A percentile compares a stretch with the other conserved stretches of the same genome.
phyloP scores from a whole-genome alignment of 2,888 invertebrate genomes.

The Eulithis testata region DNA sequence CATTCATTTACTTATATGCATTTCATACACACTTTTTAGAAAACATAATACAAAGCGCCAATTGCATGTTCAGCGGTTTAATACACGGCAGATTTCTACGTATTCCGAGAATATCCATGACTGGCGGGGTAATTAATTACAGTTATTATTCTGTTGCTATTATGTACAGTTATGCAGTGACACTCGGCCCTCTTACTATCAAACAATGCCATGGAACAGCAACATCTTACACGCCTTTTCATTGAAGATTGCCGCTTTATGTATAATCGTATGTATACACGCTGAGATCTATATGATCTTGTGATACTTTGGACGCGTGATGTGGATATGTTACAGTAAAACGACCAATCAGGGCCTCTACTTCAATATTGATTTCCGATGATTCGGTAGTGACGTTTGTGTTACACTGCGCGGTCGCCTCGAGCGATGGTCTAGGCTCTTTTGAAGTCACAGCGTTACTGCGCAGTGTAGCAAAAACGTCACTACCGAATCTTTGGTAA shows the following conservation, averaged over 20 bases:
- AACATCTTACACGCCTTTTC: constrained; percentile 38
- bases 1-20: neutral
- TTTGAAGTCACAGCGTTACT: too few relatives aligned
- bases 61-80: constrained; percentile 36
- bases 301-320: neutral
- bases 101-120: constrained; percentile 53
- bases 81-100: constrained; percentile 47
- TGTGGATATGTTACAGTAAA: neutral
- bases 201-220: constrained; percentile 18
- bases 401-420: too few relatives aligned
- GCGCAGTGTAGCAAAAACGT: too few relatives aligned
- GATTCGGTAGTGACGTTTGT: too few relatives aligned
- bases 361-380: too few relatives aligned
- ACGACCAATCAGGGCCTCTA: neutral
- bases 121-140: constrained; percentile 58
- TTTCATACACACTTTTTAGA: constrained; percentile 12
- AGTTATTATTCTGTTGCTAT: constrained; percentile 55
- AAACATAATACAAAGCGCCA: constrained; percentile 29
- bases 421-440: too few relatives aligned
- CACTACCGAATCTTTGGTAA: too few relatives aligned
- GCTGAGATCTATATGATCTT: neutral
- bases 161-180: constrained; percentile 53
- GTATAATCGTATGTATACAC: neutral
- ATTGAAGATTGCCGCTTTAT: constrained; percentile 37
- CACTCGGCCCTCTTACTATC: constrained; percentile 40